A percentile compares a stretch with the other conserved stretches of the same genome.
These are phyloP conservation scores for Carpatolechia fugitivella DNA, from an alignment of 2,888 invertebrate species.

Conservation along the genomic window DNA sequence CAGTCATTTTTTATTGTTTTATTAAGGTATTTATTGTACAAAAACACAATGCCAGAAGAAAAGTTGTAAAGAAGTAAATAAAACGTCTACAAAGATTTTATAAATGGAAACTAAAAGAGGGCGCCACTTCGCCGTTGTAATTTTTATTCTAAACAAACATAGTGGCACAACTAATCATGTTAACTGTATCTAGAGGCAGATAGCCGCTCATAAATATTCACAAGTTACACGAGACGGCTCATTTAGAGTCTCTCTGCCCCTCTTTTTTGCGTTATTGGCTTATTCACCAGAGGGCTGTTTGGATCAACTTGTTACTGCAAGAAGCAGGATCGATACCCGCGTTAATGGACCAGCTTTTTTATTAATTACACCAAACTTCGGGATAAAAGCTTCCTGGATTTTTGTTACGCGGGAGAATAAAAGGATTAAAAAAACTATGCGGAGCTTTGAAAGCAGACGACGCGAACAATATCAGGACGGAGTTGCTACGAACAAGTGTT, in stretches of 20 bases:
- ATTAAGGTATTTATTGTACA: too few relatives aligned
- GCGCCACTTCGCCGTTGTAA: neutral
- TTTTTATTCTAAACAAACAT: conserved; percentile 13
- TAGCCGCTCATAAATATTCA: conserved; percentile 75
- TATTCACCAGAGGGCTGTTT: conserved; percentile 68
- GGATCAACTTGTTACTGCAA: conserved; percentile 52
- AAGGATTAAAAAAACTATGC: conserved; percentile 1
- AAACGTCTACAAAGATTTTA: too few relatives aligned
- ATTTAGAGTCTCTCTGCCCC: conserved; percentile 64
- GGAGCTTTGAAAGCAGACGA: neutral
- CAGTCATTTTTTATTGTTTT: too few relatives aligned
- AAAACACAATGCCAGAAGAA: too few relatives aligned
- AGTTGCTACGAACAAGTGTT: neutral
- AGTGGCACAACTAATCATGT: conserved; percentile 45
- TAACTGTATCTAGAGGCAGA: conserved; percentile 50
- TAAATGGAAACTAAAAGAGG: neutral
- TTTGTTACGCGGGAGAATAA: conserved; percentile 1
- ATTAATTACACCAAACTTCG: conserved; percentile 57
- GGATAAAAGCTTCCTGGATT: conserved; percentile 27
- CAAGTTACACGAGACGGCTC: conserved; percentile 70
- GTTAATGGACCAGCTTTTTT: conserved; percentile 68
- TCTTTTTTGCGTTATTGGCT: conserved; percentile 76
- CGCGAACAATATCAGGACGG: neutral
- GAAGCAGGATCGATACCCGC: conserved; percentile 57
- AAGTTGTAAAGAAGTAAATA: too few relatives aligned